Evolutionary conservation across 2,888 invertebrate genomes (phyloP), one percentile per base, ranked within the genome.

Genomic region (Sinhomidia bicolor): DNA sequence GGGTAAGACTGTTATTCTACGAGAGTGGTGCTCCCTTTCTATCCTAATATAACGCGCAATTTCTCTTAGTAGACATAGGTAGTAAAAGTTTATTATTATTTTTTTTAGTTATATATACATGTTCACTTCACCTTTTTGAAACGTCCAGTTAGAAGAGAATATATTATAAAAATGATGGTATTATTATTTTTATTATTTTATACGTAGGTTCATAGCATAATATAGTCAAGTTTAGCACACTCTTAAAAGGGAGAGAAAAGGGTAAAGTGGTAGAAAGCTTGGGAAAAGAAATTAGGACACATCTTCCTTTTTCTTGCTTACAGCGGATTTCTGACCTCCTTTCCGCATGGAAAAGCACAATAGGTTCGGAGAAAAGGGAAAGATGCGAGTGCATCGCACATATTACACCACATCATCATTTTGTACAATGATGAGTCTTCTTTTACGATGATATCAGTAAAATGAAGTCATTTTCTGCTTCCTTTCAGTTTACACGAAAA

Each of bases 241-340:
- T n/a, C 17, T 29, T 74, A 41, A 26, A 17, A 17, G 6, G 44
- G 47, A 76, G 29, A 36, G n/a, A 14, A 7, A 3, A 54, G 17
- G 12, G 62, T 26, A 23, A 79, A 23, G 32, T 26, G 20, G 26
- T 62, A 44, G 54, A n/a, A 79, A 14, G 36, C 29, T 26, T 29
- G 17, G n/a, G 54, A 47, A 57, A 79, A 32, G 62, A 86, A 80
- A 80, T 81, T 80, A 60, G 80, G 80, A 6, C 86, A 74, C 81
- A 60, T 60, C 36, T 81, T 80, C 54, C 65, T n/a, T 51, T 65
- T 32, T 44, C 62, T 71, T 60, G 54, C 81, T 81, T 57, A 57
- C 41, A 44, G 76, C 82, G 81, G 65, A 76, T 82, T 82, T 88
- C 76, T 88, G 87, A 74, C 87, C 87, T 65, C 81, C 20, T 82